These are phyloP conservation scores for Diogma glabrata DNA, from an alignment of 2,888 invertebrate genomes.

Conservation along the genomic window DNA sequence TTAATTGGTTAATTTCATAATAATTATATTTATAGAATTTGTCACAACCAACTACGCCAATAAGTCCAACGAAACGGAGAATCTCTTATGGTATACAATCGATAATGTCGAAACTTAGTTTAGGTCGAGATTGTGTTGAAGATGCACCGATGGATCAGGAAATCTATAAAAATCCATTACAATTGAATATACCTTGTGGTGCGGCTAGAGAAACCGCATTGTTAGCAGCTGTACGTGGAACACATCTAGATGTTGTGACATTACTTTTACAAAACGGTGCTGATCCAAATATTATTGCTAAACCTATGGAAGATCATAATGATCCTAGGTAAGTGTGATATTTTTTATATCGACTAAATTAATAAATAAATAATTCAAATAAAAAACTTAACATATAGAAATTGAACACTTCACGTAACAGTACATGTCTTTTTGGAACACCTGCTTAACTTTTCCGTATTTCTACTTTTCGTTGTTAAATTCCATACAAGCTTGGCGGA, in stretches of 20 bases:
- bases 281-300: slow-evolving; percentile 60
- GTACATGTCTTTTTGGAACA: too few relatives aligned
- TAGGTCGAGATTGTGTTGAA: slow-evolving; percentile 41
- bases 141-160: neutral
- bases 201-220: slow-evolving; percentile 72
- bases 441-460: too few relatives aligned
- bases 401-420: too few relatives aligned
- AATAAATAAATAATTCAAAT: too few relatives aligned
- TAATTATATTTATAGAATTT: neutral
- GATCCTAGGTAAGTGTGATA: too few relatives aligned
- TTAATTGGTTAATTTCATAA: neutral
- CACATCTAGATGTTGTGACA: slow-evolving; percentile 58
- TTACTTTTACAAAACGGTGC: slow-evolving; percentile 67
- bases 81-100: slow-evolving; percentile 83
- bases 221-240: slow-evolving; percentile 66
- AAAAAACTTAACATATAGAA: too few relatives aligned
- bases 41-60: slow-evolving; percentile 23
- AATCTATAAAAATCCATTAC: slow-evolving; percentile 43
- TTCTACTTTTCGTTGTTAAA: too few relatives aligned
- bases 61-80: slow-evolving; percentile 53
- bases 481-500: too few relatives aligned
- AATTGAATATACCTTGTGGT: slow-evolving; percentile 61
- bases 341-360: too few relatives aligned
- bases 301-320: slow-evolving; percentile 35
- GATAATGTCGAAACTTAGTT: slow-evolving; percentile 71